Conservation (phyloP, 2,797 vertebrate species). For the Sardinella longiceps region DNA sequence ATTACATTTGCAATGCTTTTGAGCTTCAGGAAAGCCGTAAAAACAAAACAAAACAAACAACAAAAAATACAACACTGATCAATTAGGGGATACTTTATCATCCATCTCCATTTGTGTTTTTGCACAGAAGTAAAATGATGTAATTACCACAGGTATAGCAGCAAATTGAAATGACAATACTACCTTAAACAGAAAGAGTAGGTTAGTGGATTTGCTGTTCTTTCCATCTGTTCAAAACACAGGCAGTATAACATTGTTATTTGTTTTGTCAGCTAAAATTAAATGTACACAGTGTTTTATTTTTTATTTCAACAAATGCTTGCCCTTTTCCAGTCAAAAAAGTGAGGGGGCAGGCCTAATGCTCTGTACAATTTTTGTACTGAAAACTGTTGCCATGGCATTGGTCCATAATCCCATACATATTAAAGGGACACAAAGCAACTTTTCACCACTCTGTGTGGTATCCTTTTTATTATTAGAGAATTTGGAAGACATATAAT, state of each 20-base stretch:
- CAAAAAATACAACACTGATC: neutral
- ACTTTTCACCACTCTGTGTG: too few relatives aligned
- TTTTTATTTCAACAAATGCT: neutral
- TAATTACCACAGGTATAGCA: neutral
- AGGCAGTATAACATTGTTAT: neutral
- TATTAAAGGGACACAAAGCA: too few relatives aligned
- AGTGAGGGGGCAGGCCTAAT: too few relatives aligned
- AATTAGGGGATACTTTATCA: slow-evolving; percentile 1
- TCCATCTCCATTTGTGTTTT: slow-evolving; percentile 8
- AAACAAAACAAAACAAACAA: neutral
- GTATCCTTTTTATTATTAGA: too few relatives aligned
- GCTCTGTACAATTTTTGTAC: too few relatives aligned
- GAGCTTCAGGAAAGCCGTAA: neutral
- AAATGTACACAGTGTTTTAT: neutral
- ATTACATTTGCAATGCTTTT: neutral
- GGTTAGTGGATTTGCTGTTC: neutral
- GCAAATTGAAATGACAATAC: neutral
- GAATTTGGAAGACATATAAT: too few relatives aligned
- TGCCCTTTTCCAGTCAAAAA: neutral
- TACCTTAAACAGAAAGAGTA: neutral
- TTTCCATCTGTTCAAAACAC: neutral
- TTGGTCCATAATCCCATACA: neutral
- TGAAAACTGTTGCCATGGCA: too few relatives aligned
- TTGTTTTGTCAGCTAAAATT: neutral
- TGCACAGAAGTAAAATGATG: neutral